Evolutionary conservation across 2,888 invertebrate species (phyloP), one percentile per base, ranked within the genome.

Genomic region (Drosophila anceps): DNA sequence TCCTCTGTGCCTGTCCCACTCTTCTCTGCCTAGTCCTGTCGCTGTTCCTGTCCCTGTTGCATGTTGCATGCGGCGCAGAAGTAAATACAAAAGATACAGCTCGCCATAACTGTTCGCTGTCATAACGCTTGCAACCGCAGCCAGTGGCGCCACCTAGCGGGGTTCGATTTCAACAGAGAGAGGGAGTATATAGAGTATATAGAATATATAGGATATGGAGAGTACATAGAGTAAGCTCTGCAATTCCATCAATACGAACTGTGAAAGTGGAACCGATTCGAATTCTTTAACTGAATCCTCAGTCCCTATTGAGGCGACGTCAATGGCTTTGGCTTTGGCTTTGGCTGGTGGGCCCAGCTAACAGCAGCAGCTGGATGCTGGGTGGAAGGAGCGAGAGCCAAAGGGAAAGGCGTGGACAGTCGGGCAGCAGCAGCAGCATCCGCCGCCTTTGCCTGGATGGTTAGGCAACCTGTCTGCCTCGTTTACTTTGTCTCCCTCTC

Each of bases 11-110:
- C 31, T 20, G 51, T 48, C 39, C 37, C n/a, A n/a, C n/a, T n/a
- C n/a, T n/a, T 37, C n/a, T 9, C n/a, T 24, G n/a, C n/a, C 53
- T 37, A 24, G 27, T 24, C 12, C 53, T 37, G 37, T 1, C 53
- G 24, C 37, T 54, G 37, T 50, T 33, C 44, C 54, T 50, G 61
- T 51, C 58, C 50, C 35, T 53, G 75, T 68, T 63, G 69, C 71
- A 66, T 82, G 67, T 69, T 79, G 82, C 74, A 73, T 73, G 70
- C 58, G 73, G 63, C 74, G 41, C 84, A 69, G 69, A 63, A 83
- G 88, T 88, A 85, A 88, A 88, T 81, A 88, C 84, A 88, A 86
- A 84, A 79, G 88, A 88, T 76, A 79, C 79, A 46, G 24, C 58
- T 65, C 15, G 75, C 76, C 69, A 37, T 37, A 54, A 54, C 54